phyloP scores from a whole-genome alignment of 2,113 vertebrate species.

The Crotalus horridus region DNA sequence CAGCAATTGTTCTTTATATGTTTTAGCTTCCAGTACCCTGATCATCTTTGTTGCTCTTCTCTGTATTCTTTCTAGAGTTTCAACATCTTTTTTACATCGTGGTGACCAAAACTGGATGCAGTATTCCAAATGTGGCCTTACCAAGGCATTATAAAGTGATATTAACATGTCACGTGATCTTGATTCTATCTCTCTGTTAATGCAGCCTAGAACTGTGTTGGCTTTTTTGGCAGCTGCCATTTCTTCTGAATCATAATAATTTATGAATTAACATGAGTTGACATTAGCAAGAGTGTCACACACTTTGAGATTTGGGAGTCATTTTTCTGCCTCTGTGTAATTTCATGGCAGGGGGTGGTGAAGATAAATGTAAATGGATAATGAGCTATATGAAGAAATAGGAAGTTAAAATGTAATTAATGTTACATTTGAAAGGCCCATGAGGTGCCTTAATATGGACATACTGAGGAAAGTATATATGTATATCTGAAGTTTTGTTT shows the following conservation, averaged over 20 bases:
- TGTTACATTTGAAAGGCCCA: background rate
- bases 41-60: too few species aligned
- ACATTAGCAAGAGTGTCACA: background rate
- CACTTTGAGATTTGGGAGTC: background rate
- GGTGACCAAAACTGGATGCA: too few species aligned
- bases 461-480: background rate
- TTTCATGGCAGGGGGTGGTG: background rate
- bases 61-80: too few species aligned
- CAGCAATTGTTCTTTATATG: too few species aligned
- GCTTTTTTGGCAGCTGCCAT: background rate
- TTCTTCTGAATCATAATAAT: background rate
- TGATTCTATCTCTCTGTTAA: too few species aligned
- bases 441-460: background rate
- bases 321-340: background rate
- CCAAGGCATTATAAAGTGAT: too few species aligned
- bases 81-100: too few species aligned
- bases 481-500: constrained; percentile 16
- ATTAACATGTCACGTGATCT: too few species aligned
- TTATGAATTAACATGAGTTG: background rate
- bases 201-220: too few species aligned
- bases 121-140: too few species aligned
- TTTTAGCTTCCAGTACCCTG: too few species aligned
- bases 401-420: background rate
- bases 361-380: background rate
- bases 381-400: background rate